Percentiles rank a stretch among this genome's conserved stretches.
phyloP scores from a whole-genome alignment of 2,797 vertebrate genomes.

The Neosilurus mollespiculum region DNA sequence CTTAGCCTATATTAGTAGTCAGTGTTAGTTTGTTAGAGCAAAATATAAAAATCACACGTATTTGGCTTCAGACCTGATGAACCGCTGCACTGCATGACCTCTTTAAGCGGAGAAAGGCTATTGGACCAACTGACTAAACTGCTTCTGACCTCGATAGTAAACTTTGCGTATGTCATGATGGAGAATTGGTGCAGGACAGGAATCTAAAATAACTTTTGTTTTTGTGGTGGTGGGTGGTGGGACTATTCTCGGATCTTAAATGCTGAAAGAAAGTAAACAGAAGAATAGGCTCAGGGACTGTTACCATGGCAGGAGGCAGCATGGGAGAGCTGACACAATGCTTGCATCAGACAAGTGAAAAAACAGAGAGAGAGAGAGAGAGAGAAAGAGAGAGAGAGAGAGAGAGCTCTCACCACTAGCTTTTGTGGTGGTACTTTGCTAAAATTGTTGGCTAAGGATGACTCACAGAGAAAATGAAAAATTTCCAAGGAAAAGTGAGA shows the following conservation, averaged over 20 bases:
- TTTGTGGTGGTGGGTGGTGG: neutral
- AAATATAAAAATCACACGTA: neutral
- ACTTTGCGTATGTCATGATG: neutral
- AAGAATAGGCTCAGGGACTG: slow-evolving; percentile 14
- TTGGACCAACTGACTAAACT: neutral
- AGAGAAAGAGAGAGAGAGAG: slow-evolving; percentile 14
- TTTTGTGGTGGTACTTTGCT: slow-evolving; percentile 6
- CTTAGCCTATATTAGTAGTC: slow-evolving; percentile 19
- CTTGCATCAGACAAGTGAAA: slow-evolving; percentile 56
- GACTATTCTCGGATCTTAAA: neutral
- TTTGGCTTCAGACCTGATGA: neutral
- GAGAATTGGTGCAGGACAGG: slow-evolving; percentile 1
- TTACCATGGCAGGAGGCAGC: slow-evolving; percentile 53
- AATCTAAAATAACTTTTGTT: slow-evolving; percentile 1
- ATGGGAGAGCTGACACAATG: slow-evolving; percentile 55
- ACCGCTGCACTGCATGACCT: slow-evolving; percentile 3
- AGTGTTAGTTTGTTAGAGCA: neutral
- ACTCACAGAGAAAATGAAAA: slow-evolving; percentile 19
- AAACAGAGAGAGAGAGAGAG: slow-evolving; percentile 37
- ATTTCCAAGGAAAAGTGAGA: slow-evolving; percentile 9
- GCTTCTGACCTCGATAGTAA: slow-evolving; percentile 21
- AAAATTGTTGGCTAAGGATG: slow-evolving; percentile 4
- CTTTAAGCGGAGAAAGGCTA: slow-evolving; percentile 8
- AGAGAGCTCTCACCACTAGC: slow-evolving; percentile 1
- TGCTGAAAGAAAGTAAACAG: slow-evolving; percentile 17